phyloP scores from a whole-genome alignment of 2,797 vertebrate genomes.

The Catharus ustulatus region DNA sequence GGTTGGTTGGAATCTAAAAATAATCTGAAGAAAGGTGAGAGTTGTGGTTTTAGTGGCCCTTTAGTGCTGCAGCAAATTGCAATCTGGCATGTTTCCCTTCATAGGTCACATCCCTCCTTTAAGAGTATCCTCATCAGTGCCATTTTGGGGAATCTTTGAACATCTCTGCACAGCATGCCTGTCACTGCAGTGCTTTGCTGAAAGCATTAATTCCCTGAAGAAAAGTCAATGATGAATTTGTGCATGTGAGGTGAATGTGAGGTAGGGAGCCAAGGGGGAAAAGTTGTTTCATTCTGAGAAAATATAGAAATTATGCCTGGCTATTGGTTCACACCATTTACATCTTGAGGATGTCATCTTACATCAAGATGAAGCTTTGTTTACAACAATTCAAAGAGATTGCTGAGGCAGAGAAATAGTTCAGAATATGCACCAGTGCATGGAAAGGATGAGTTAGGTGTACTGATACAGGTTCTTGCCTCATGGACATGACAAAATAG shows the following conservation, averaged over 20 bases:
- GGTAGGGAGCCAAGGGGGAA: neutral
- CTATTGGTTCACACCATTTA: neutral
- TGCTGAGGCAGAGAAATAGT: neutral
- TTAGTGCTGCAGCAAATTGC: neutral
- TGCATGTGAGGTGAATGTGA: neutral
- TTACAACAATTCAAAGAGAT: neutral
- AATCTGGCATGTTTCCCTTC: neutral
- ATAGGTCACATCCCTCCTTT: constrained; percentile 5
- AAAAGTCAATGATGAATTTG: neutral
- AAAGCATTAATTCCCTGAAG: constrained; percentile 39
- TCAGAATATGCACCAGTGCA: neutral
- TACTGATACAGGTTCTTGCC: neutral
- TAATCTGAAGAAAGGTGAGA: constrained; percentile 6
- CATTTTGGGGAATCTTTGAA: constrained; percentile 35
- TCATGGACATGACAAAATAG: neutral
- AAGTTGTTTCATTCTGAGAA: neutral
- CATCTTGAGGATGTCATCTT: neutral
- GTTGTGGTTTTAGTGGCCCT: constrained; percentile 1
- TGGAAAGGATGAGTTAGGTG: fast-evolving
- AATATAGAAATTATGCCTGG: neutral
- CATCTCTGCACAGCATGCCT: neutral
- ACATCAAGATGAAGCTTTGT: neutral
- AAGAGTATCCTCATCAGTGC: constrained; percentile 7
- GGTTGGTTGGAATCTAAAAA: neutral
- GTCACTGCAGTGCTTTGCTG: constrained; percentile 11